phyloP scores from a whole-genome alignment of 2,113 vertebrate species.

The Phodopus roborovskii region DNA sequence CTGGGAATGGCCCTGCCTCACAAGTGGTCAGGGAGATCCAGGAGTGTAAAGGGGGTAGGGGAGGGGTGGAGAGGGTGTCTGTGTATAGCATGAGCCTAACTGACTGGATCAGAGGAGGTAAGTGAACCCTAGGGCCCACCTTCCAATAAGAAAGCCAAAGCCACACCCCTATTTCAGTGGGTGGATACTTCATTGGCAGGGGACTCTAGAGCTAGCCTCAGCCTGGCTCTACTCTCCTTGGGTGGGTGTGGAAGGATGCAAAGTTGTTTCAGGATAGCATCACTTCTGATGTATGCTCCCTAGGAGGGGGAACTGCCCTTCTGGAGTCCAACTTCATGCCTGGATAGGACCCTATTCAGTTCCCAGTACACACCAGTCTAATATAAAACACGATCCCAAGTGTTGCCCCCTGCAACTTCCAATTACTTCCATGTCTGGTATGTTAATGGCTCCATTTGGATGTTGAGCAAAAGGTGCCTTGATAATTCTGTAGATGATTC shows the following conservation, averaged over 20 bases:
- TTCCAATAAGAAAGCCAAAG: not conserved
- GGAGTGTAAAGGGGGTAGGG: not conserved
- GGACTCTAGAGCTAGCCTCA: not conserved
- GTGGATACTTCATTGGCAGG: not conserved
- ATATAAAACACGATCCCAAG: not conserved
- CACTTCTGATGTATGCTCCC: not conserved
- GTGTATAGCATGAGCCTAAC: not conserved
- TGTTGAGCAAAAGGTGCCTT: constrained; percentile 5
- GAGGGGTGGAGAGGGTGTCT: not conserved
- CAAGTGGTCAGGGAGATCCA: constrained; percentile 36
- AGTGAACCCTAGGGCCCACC: too few species aligned
- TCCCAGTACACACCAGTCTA: rapidly evolving
- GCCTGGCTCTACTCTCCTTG: not conserved
- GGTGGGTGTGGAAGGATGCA: not conserved
- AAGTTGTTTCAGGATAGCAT: not conserved
- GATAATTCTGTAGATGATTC: not conserved
- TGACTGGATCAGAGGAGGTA: not conserved
- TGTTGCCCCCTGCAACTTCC: not conserved
- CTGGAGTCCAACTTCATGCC: not conserved
- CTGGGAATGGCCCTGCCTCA: not conserved
- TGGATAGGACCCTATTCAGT: rapidly evolving
- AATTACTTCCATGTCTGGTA: not conserved
- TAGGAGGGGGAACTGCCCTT: not conserved
- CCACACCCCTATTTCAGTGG: not conserved
- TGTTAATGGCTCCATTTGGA: not conserved